Percentiles rank a stretch among this genome's conserved stretches.
These are phyloP conservation scores for Hirudo medicinalis DNA, from an alignment of 1,140 invertebrate genomes.

Conservation along the genomic window DNA sequence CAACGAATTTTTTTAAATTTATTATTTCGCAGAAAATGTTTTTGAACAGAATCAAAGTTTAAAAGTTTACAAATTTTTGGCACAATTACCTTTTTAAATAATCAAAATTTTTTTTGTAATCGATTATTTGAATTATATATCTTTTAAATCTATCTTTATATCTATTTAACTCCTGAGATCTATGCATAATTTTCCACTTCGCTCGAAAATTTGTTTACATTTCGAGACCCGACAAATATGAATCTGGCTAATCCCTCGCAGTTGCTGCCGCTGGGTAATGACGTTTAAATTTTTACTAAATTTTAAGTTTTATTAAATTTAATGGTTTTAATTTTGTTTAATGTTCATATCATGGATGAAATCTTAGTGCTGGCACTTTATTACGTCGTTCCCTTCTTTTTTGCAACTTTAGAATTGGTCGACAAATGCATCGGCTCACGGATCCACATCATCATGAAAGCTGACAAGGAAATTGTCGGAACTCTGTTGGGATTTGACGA, in stretches of 20 bases:
- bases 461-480: conserved; percentile 97
- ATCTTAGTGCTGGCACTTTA: background rate
- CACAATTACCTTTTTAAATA: background rate
- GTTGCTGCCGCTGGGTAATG: conserved; percentile 32
- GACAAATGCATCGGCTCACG: conserved; percentile 98
- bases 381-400: conserved; percentile 16
- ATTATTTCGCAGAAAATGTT: no score
- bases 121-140: background rate
- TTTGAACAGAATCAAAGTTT: no score
- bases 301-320: no score
- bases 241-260: conserved; percentile 31
- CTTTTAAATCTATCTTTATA: background rate
- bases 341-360: background rate
- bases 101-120: background rate
- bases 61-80: no score
- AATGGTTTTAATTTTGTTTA: background rate
- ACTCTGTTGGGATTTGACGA: conserved; percentile 95
- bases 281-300: no score
- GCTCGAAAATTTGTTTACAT: background rate
- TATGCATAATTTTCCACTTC: no score
- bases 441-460: conserved; percentile 99
- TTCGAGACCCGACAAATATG: conserved; percentile 13
- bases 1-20: no score
- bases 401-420: conserved; percentile 65
- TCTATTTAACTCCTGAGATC: no score